Base-by-base conservation (phyloP, 1,140 invertebrate species). In the Acromyrmex echinatior region DNA sequence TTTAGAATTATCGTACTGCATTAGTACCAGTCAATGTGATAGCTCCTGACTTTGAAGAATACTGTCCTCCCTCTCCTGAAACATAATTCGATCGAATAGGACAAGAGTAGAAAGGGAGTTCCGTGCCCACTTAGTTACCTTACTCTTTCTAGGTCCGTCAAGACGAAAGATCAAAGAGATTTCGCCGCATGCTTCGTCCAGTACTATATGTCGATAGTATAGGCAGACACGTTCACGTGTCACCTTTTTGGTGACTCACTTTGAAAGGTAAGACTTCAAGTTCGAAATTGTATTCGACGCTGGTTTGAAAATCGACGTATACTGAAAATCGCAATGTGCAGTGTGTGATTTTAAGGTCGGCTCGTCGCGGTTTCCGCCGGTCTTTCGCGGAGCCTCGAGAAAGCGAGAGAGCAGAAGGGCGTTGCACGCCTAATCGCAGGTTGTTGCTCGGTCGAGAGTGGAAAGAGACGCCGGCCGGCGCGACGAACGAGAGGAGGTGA, bases 381-480 rank as follows among this genome's bases (percentile, higher is more conserved):
- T 88, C 65, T 70, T 28, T 71, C 68, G 28, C 49, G 35, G 63
- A 70, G 79, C 58, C 77, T 56, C 73, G 45, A 16, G n/a, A 60
- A 62, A 65, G 25, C 31, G 71, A 76, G 63, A 87, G 79, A 76
- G 63, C 49, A 60, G 35, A 87, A 53, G 70, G 53, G 77, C 65
- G 53, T 78, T 53, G 31, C 63, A 77, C 63, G 21, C 28, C 45
- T 77, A 71, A 63, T 84, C 77, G 78, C 86, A 63, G 86, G 78
- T 74, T 82, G 86, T 56, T 68, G 84, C 63, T 63, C 62, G 78
- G 53, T 86, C 85, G 16, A 70, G 78, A 73, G 68, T 82, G 49
- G 78, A 71, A 73, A 87, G 70, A 87, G 66, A 82, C 45, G 39
- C 68, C 74, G 76, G 21, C 45, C 58, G 25, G 39, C 49, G 53